These are phyloP conservation scores for Ctenopoma kingsleyae DNA, from an alignment of 2,797 vertebrate species.

Conservation along the genomic window DNA sequence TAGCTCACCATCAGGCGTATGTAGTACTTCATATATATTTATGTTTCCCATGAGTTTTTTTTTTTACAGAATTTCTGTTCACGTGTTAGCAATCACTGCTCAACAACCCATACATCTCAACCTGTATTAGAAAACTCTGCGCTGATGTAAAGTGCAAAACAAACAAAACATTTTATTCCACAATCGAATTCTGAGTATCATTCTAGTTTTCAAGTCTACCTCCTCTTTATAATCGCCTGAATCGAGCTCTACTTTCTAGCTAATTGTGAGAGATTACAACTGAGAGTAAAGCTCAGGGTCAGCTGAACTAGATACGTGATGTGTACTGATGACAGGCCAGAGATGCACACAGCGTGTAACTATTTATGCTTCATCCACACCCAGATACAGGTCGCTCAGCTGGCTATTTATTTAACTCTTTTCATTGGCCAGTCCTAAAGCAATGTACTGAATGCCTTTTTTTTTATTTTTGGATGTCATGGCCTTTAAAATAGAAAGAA, in stretches of 20 bases:
- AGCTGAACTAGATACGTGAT: constrained; percentile 6
- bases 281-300: constrained; percentile 22
- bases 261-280: constrained; percentile 20
- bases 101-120: neutral
- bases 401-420: neutral
- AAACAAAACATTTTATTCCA: constrained; percentile 12
- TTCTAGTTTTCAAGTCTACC: neutral
- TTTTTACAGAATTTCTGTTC: neutral
- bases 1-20: no score
- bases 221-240: constrained; percentile 7
- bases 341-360: neutral
- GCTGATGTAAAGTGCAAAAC: constrained; percentile 5
- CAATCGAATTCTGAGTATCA: neutral
- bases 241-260: constrained; percentile 14
- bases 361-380: neutral
- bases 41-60: neutral
- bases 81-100: neutral
- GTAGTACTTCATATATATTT: neutral
- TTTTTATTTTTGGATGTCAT: neutral
- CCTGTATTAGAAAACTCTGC: neutral
- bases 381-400: neutral
- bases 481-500: neutral
- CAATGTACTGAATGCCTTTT: neutral
- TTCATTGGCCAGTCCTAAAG: constrained; percentile 3
- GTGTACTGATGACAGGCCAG: neutral